Base-by-base conservation (phyloP, 2,113 vertebrate genomes). In the Cyanoliseus patagonus region DNA sequence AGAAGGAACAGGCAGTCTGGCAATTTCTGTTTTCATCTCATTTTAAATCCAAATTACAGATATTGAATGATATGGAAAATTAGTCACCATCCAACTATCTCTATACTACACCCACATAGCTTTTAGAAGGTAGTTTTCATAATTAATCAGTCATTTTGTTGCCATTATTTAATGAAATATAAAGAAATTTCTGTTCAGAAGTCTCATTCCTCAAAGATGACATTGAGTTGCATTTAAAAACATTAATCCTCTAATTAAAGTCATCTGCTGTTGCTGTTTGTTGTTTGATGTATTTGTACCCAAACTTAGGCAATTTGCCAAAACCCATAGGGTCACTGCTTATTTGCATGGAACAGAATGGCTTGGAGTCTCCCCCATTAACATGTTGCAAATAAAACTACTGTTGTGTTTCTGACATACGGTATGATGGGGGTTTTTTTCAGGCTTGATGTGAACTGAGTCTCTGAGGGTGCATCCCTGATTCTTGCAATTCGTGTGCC, bases 121-220 rank as follows among this genome's bases (percentile, higher is more conserved):
- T 98, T 97, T 97, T 97, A 97, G 96, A 97, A 97, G 92, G 93
- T 97, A 97, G 97, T 97, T 98, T 97, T 97, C 97, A 97, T 98
- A 98, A 98, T 96, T 97, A 98, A 98, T 98, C 97, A 90, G 90
- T 98, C 96, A 83, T 96, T 97, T 96, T 98, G 95, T 97, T 97
- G 89, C 96, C 95, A 96, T 98, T 98, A 97, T 96, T 98, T 97
- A 97, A 96, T 92, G 94, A 92, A 90, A 95, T 82, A 90, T 94
- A 95, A 97, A 97, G 97, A 98, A 95, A 95, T 92, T 97, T 97
- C 75, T 95, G 62, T 94, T 96, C 94, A 62, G 70, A 86, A 59
- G 77, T 96, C 94, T 84, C 90, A 69, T 92, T 94, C 83, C 88
- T 94, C 94, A 83, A 72, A 87, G 28, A 73, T 97, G 96, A 95